Percentiles rank a stretch among this genome's conserved stretches.
Conservation (phyloP, 2,888 invertebrate genomes). For the Scaptomyza caliginosa region DNA sequence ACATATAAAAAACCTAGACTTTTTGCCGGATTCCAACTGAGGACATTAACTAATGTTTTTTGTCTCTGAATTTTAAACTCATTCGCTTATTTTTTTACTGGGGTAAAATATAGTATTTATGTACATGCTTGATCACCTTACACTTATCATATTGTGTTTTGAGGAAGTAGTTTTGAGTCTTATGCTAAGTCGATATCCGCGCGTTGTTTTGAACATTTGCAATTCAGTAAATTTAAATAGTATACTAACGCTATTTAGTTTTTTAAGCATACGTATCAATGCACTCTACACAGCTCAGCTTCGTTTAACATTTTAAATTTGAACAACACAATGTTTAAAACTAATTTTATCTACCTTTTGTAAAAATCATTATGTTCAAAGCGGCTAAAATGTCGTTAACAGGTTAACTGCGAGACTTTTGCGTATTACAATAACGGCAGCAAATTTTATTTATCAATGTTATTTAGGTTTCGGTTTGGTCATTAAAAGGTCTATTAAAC, state of each 20-base stretch:
- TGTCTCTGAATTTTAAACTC: constrained; percentile 1
- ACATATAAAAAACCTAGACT: constrained; percentile 40
- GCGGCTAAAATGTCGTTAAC: constrained; percentile 24
- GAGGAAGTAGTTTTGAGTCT: constrained; percentile 2
- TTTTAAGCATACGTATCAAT: constrained; percentile 8
- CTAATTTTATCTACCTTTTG: not conserved
- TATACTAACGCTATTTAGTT: constrained; percentile 30
- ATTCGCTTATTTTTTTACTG: constrained; percentile 2
- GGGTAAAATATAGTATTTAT: constrained; percentile 5
- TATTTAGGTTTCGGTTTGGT: constrained; percentile 34
- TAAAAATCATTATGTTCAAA: constrained; percentile 10
- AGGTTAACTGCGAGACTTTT: constrained; percentile 41
- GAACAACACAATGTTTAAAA: constrained; percentile 1
- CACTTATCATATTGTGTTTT: not conserved
- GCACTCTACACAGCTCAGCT: constrained; percentile 37
- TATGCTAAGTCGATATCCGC: not conserved
- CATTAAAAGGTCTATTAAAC: constrained; percentile 37
- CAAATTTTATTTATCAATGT: constrained; percentile 60
- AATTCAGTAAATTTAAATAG: constrained; percentile 14
- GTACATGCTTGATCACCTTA: constrained; percentile 8
- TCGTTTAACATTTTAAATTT: constrained; percentile 12
- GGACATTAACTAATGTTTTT: constrained; percentile 9
- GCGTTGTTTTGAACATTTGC: constrained; percentile 21
- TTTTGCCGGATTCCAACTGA: constrained; percentile 7
- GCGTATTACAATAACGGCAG: constrained; percentile 41